These are phyloP conservation scores for Trialeurodes vaporariorum DNA, from an alignment of 1,140 invertebrate species.

Conservation along the genomic window DNA sequence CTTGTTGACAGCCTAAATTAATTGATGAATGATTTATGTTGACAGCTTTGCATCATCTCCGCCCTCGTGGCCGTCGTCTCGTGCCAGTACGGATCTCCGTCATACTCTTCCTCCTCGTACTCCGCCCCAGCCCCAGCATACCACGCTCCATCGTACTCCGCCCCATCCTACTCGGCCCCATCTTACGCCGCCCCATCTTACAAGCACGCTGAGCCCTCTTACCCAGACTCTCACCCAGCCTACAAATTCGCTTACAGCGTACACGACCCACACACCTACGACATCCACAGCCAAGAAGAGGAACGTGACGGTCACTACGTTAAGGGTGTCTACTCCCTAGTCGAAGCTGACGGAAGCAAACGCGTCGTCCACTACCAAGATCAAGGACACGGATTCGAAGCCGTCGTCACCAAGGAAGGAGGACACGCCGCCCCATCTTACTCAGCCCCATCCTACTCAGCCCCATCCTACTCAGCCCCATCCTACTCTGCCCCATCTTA, in stretches of 20 bases:
- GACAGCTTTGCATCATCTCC: slow-evolving; percentile 16
- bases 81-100: slow-evolving; percentile 5
- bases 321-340: slow-evolving; percentile 29
- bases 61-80: slow-evolving; percentile 16
- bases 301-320: slow-evolving; percentile 28
- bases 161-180: slow-evolving; percentile 17
- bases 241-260: slow-evolving; percentile 23
- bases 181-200: slow-evolving; percentile 10
- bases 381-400: slow-evolving; percentile 31
- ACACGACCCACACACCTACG: slow-evolving; percentile 26
- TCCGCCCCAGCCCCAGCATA: slow-evolving; percentile 14
- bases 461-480: slow-evolving; percentile 15
- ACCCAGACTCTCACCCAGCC: slow-evolving; percentile 10
- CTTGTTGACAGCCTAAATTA: no score
- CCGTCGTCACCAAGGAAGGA: slow-evolving; percentile 19
- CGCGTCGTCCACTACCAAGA: slow-evolving; percentile 38
- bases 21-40: no score
- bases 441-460: neutral
- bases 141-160: slow-evolving; percentile 15
- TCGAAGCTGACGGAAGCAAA: slow-evolving; percentile 44
- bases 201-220: slow-evolving; percentile 17
- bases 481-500: slow-evolving; percentile 12
- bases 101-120: slow-evolving; percentile 17
- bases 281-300: slow-evolving; percentile 26
- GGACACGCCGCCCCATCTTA: slow-evolving; percentile 8